Base-by-base conservation (phyloP, 1,140 invertebrate species). In the Telenomus remus region DNA sequence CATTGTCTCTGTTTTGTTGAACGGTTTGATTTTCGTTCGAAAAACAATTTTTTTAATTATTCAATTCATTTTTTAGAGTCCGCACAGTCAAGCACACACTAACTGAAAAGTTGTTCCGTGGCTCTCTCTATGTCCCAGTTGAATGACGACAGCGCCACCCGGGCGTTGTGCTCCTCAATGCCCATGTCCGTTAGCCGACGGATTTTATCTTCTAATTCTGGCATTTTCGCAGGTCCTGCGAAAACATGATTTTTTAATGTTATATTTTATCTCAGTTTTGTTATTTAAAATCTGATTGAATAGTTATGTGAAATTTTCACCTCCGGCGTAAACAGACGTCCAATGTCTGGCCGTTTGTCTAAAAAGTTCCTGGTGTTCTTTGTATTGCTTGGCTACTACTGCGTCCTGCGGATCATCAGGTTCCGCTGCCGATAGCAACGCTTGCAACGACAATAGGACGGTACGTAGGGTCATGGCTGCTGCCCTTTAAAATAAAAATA, bases 381-480 rank as follows among this genome's bases (percentile, higher is more conserved):
- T 97, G 85, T 94, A 99, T 86, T 99, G 98, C 85, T 93, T 94
- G 39, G 98, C 98, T 11, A 99, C 98, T n/a, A 99, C 97, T 16
- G 96, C 96, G 88, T 97, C 96, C 86, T 97, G 96, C 12, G 97
- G 97, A 90, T 98, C 97, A 90, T 98, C 96, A 8, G 98, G 97
- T 87, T 99, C 97, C 4, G 97, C 95, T 51, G 96, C 93, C 48
- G 96, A 94, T 70, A 99, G 87, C 56, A 99, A 87, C 0, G 97
- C 94, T 92, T 99, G 96, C 51, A 98, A 89, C 0, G 96, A 97
- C 3, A 99, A 87, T 53, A 99, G 88, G 35, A 99, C 97, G 35
- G 98, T 99, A 59, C 98, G 91, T 64, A 99, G 89, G 0, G 98
- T 99, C 94, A 99, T 97, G 8, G 98, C 98, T 56, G 98, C 98